Conservation (phyloP, 2,888 invertebrate species). For the Hemithea aestivaria region DNA sequence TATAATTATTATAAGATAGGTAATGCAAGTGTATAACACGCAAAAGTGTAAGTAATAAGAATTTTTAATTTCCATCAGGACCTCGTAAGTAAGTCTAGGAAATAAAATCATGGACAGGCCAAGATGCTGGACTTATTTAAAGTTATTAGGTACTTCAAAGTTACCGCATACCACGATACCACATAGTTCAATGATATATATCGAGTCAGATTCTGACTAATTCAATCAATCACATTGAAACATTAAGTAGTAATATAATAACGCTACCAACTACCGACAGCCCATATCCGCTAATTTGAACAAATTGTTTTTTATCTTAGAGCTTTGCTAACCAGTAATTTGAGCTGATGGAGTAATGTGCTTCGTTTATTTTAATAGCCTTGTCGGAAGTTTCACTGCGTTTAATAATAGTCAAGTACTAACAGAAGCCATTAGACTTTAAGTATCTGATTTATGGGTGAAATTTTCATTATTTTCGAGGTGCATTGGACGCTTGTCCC, state of each 20-base stretch:
- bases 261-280: conserved; percentile 33
- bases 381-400: conserved; percentile 26
- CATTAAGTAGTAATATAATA: conserved; percentile 14
- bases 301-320: conserved; percentile 19
- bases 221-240: conserved; percentile 37
- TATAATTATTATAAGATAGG: too few species aligned
- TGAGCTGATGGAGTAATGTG: conserved; percentile 21
- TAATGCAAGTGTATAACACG: too few species aligned
- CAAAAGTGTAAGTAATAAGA: too few species aligned
- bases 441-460: conserved; percentile 1
- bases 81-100: too few species aligned
- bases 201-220: conserved; percentile 22
- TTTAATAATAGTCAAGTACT: conserved; percentile 17
- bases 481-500: too few species aligned
- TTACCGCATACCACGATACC: conserved; percentile 14
- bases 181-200: conserved; percentile 18
- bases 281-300: conserved; percentile 38
- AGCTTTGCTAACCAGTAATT: conserved; percentile 22
- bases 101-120: too few species aligned
- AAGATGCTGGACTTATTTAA: too few species aligned
- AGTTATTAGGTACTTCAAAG: too few species aligned
- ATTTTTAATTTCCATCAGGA: too few species aligned
- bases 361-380: conserved; percentile 25
- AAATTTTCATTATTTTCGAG: too few species aligned
- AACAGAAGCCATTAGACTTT: neutral